Evolutionary conservation across 2,888 invertebrate species (phyloP), one percentile per base, ranked within the genome.

Genomic region (Yponomeuta evonymella): DNA sequence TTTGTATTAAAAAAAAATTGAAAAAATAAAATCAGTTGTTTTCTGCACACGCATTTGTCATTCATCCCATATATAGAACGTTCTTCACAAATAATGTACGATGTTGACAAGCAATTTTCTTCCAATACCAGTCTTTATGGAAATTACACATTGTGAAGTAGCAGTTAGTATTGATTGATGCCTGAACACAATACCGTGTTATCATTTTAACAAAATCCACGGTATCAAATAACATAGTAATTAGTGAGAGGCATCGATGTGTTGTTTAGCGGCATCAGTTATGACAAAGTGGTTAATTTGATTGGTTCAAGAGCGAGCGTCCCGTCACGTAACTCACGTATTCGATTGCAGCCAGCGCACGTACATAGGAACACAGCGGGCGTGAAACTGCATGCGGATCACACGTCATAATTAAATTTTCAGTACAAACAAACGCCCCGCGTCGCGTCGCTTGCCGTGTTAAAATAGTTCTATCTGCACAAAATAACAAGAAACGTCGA

Each of bases 381-480:
- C 51, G 51, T 58, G 51, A 58, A 58, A 58, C 51, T 58, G 51
- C 51, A 58, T 58, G 51, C 51, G 51, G 51, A 58, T 58, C 51
- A 58, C 51, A 58, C 51, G 43, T 43, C 43, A 58, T 58, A 58
- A 58, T 58, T 58, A 9, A 58, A 58, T 15, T 58, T 58, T 15
- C 51, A 58, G 15, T 15, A 58, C 51, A 58, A 58, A 58, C 15
- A 58, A 58, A 15, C 43, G 15, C 51, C 51, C 15, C 51, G 15
- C 51, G 15, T 43, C 43, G 43, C 8, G 8, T 43, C 1, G 43
- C 43, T 3, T 43, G 43, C 43, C 6, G 8, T 43, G 43, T 43
- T 8, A 43, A 43, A 43, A 43, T 43, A 43, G 43, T 43, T 43
- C 43, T 33, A 43, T 43, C 43, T 43, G 6, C 43, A 43, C 8